A percentile compares a stretch with the other conserved stretches of the same genome.
Conservation (phyloP, 2,113 vertebrate species). For the Pseudonaja textilis region DNA sequence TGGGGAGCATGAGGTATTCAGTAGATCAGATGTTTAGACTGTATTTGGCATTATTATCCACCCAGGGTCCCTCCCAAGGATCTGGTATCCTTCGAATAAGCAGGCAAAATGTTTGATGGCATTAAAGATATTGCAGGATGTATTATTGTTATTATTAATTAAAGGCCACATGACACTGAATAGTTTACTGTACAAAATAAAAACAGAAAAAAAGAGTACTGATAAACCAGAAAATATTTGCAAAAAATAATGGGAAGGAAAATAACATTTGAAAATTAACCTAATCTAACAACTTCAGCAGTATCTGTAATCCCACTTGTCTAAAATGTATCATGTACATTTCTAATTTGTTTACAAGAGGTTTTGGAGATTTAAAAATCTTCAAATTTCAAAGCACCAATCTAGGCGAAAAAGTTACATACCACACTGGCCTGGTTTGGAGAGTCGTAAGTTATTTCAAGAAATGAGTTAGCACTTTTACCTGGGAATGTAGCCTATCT, state of each 20-base stretch:
- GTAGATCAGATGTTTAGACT: too few species aligned
- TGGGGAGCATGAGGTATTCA: too few species aligned
- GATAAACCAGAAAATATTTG: not conserved
- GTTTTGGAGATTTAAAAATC: not conserved
- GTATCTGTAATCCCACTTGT: not conserved
- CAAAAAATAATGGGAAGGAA: not conserved
- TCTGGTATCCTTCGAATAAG: too few species aligned
- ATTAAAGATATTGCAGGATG: too few species aligned
- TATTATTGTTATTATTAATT: not conserved
- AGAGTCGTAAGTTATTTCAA: not conserved
- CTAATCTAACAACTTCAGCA: not conserved
- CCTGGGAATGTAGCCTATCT: not conserved
- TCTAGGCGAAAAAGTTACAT: not conserved
- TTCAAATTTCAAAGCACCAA: not conserved
- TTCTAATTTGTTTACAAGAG: not conserved
- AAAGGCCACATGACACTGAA: not conserved
- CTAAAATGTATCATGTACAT: not conserved
- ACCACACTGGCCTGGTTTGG: too few species aligned
- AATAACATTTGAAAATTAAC: not conserved
- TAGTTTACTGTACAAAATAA: not conserved
- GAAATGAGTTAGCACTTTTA: not conserved
- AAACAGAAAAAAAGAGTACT: not conserved
- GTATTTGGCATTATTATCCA: not conserved
- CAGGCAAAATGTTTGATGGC: too few species aligned
- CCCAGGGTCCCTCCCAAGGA: not conserved